phyloP scores from a whole-genome alignment of 2,113 vertebrate species.

The Helogale parvula region DNA sequence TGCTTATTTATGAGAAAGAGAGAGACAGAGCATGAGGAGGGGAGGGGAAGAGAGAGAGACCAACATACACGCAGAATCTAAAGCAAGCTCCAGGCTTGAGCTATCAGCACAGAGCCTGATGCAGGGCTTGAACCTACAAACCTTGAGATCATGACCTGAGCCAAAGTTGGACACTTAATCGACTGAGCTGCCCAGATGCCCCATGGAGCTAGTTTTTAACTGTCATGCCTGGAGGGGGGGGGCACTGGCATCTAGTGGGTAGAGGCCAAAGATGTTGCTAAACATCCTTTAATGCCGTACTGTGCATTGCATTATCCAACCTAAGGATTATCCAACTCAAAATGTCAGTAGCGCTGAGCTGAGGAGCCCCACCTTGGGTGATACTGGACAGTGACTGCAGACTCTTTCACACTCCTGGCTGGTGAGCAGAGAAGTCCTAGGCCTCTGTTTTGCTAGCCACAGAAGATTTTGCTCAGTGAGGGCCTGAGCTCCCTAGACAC shows the following conservation, averaged over 20 bases:
- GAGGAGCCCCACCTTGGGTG: neutral
- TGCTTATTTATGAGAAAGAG: too few species aligned
- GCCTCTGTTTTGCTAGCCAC: neutral
- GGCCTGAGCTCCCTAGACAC: neutral
- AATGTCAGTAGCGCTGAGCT: neutral
- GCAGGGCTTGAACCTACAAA: too few species aligned
- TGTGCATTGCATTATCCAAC: neutral
- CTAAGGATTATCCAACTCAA: neutral
- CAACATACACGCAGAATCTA: too few species aligned
- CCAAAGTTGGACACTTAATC: too few species aligned
- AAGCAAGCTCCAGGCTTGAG: too few species aligned
- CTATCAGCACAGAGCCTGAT: too few species aligned
- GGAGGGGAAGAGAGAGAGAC: too few species aligned
- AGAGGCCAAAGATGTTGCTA: neutral
- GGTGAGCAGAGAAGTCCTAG: neutral
- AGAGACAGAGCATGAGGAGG: too few species aligned
- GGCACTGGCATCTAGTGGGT: neutral
- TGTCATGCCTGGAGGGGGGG: neutral
- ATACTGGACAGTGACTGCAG: neutral
- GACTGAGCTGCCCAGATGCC: too few species aligned
- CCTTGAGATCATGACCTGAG: too few species aligned
- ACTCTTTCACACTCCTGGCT: neutral
- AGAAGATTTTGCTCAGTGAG: neutral
- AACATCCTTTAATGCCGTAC: neutral
- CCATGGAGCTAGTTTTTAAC: neutral